Conservation (phyloP, 1,140 invertebrate genomes). For the Drosophila aff. region DNA sequence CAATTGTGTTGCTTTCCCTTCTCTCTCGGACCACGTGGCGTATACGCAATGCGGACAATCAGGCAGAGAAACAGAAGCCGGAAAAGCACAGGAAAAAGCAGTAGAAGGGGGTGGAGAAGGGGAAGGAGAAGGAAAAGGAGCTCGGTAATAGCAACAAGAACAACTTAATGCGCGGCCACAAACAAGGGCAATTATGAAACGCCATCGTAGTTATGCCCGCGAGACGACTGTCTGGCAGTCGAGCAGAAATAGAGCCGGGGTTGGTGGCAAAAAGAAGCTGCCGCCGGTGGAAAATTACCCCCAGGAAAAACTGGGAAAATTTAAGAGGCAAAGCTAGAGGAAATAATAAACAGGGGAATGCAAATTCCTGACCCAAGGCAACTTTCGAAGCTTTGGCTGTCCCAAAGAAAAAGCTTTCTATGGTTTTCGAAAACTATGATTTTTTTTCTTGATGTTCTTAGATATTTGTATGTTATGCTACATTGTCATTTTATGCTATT, state of each 20-base stretch:
- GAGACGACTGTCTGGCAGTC: neutral
- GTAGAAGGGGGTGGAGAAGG: neutral
- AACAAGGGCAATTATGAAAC: slow-evolving; percentile 50
- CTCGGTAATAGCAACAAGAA: slow-evolving; percentile 27
- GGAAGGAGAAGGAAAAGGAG: neutral
- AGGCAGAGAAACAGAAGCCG: slow-evolving; percentile 13
- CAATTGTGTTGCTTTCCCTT: slow-evolving; percentile 28
- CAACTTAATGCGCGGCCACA: slow-evolving; percentile 44
- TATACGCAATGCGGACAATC: slow-evolving; percentile 50
- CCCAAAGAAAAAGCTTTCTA: slow-evolving; percentile 13
- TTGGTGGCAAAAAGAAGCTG: neutral
- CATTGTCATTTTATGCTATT: neutral
- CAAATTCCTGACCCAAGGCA: neutral
- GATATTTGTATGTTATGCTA: neutral
- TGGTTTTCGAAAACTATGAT: neutral
- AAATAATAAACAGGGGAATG: neutral
- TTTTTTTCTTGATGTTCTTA: neutral
- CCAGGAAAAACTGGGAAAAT: neutral
- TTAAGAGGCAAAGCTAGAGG: neutral
- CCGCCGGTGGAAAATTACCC: neutral
- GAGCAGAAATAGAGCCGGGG: neutral
- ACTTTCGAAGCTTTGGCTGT: slow-evolving; percentile 1
- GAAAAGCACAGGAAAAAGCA: neutral
- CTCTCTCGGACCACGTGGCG: slow-evolving; percentile 20
- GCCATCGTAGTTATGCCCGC: slow-evolving; percentile 18